Conservation (phyloP, 2,113 vertebrate species). For the Rousettus leschenaultii region DNA sequence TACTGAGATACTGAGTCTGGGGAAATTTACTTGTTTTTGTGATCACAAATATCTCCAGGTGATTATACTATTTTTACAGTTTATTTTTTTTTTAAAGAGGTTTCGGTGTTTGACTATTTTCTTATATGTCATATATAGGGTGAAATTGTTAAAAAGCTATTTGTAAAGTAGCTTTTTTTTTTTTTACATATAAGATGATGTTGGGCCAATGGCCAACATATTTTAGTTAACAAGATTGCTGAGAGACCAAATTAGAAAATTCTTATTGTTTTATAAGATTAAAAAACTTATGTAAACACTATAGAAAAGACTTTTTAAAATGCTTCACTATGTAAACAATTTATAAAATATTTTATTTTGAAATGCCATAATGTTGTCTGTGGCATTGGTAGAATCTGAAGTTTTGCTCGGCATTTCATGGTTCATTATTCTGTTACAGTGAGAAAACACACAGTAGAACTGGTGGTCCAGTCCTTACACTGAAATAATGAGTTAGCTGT, state of each 20-base stretch:
- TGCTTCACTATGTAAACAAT: not conserved
- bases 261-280: not conserved
- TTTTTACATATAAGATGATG: not conserved
- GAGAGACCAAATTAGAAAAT: not conserved
- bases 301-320: not conserved
- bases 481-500: not conserved
- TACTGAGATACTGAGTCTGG: not conserved
- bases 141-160: not conserved
- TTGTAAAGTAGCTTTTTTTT: not conserved
- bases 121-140: not conserved
- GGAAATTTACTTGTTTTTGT: not conserved
- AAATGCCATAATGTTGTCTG: not conserved
- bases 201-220: not conserved
- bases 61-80: not conserved
- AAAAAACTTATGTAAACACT: not conserved
- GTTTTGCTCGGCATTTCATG: not conserved
- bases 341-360: not conserved
- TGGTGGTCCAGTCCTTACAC: not conserved
- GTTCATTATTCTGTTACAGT: not conserved
- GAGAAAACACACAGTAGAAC: not conserved
- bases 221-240: not conserved
- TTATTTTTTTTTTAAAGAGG: not conserved
- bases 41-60: not conserved
- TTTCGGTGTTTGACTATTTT: not conserved
- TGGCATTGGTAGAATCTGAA: slow-evolving; percentile 4